Base-by-base conservation (phyloP, 2,797 vertebrate species). In the Syncerus caffer region DNA sequence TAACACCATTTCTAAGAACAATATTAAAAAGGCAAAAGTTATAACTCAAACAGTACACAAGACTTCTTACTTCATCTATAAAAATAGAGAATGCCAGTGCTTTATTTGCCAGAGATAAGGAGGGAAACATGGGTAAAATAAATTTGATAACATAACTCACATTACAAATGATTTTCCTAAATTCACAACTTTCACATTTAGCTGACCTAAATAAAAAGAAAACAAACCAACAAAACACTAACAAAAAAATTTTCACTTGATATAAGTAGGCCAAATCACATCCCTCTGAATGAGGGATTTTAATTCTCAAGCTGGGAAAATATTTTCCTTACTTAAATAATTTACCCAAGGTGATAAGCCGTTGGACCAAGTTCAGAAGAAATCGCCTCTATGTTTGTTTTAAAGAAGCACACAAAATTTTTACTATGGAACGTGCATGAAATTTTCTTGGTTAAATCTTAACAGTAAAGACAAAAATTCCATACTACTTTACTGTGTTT, bases 161-260 rank as follows among this genome's bases (percentile, higher is more conserved):
- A 97, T 97, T 95, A 97, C 67, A 97, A 85, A 83, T 38, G 79
- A 96, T 90, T 96, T 97, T 50, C 79, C 34, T 79, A 96, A 94
- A 97, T 97, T 95, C 95, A 97, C 94, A 96, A 93, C 51, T 95
- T 97, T 76, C 91, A 94, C 91, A 97, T 84, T 96, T 97, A 95
- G 93, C 67, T 97, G 84, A 71, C 67, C 34, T 71, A 88, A 78
- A 51, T 91, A 93, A 94, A 94, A 79, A 76, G 23, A 45, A 62
- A 31, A 76, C 21, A 45, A 74, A 47, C 11, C 47, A 47, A 45
- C 71, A 42, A 42, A 76, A 27, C 31, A 67, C 74, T 34, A n/a
- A 89, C 96, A 93, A 92, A 78, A 64, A 47, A 94, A 83, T 14
- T 91, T 96, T 91, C 57, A 89, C 47, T 91, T 80, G 55, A 71